phyloP scores from a whole-genome alignment of 2,113 vertebrate species.

The Agapornis roseicollis region DNA sequence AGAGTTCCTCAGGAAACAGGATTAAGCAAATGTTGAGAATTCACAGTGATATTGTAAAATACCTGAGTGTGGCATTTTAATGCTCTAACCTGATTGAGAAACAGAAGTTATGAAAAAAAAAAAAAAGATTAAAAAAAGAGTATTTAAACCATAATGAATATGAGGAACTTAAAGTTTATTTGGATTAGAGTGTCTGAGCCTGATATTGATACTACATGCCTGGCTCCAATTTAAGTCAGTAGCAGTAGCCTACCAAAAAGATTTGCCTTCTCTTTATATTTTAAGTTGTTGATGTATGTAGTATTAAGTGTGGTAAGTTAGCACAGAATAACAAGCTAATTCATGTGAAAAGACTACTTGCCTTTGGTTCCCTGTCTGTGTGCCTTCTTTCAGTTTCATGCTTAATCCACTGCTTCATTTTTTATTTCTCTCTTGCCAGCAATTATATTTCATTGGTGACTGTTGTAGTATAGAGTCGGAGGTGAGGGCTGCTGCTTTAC shows the following conservation, averaged over 20 bases:
- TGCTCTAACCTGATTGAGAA: neutral
- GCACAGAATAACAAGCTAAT: slow-evolving; percentile 5
- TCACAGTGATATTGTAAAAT: neutral
- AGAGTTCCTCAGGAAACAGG: neutral
- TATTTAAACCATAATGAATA: neutral
- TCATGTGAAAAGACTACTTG: neutral
- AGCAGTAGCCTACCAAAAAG: neutral
- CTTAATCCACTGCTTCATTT: slow-evolving; percentile 56
- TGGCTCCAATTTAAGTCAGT: neutral
- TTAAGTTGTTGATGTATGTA: neutral
- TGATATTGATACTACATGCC: neutral
- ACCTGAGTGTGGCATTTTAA: neutral
- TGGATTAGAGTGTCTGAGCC: neutral
- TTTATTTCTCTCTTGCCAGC: slow-evolving; percentile 44
- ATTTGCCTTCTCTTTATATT: neutral
- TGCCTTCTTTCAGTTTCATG: neutral
- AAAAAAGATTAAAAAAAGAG: neutral
- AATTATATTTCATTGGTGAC: slow-evolving; percentile 58
- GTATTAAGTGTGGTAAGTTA: neutral
- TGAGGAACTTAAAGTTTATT: neutral
- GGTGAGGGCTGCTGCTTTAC: neutral
- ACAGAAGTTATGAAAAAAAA: neutral
- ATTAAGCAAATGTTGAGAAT: neutral
- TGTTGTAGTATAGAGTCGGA: slow-evolving; percentile 23
- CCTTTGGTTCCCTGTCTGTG: neutral